Conservation (phyloP, 2,797 vertebrate genomes). For the Natrix natrix region DNA sequence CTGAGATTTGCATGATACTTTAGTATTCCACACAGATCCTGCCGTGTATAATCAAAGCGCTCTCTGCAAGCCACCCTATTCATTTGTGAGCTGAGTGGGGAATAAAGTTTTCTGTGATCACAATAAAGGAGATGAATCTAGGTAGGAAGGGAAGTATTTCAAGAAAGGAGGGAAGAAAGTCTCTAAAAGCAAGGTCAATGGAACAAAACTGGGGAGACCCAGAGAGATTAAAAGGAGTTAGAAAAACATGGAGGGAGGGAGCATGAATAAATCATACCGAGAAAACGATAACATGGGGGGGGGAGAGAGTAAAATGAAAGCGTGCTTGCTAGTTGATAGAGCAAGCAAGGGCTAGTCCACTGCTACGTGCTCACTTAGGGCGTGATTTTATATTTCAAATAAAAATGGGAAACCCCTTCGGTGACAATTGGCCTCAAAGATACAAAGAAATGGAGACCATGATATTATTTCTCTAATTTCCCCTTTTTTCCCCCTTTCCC, state of each 20-base stretch:
- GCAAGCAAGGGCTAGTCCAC: neutral
- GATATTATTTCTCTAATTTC: neutral
- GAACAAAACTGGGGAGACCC: slow-evolving; percentile 1
- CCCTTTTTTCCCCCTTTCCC: neutral
- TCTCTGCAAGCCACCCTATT: slow-evolving; percentile 50
- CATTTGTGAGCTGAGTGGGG: slow-evolving; percentile 49
- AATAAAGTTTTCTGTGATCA: slow-evolving; percentile 54
- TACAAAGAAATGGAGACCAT: neutral
- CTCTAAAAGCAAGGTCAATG: slow-evolving; percentile 35
- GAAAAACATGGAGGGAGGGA: slow-evolving; percentile 20
- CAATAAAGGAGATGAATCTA: slow-evolving; percentile 36
- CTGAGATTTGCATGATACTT: slow-evolving; percentile 55
- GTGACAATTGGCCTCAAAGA: slow-evolving; percentile 43
- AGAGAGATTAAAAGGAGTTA: slow-evolving; percentile 35
- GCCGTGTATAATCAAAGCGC: slow-evolving; percentile 50
- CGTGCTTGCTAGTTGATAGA: neutral
- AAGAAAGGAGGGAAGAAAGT: slow-evolving; percentile 38
- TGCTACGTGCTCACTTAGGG: neutral
- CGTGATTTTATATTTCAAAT: slow-evolving; percentile 24
- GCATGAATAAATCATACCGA: slow-evolving; percentile 8
- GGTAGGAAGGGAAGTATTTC: slow-evolving; percentile 50
- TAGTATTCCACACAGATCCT: slow-evolving; percentile 55
- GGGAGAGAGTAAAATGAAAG: slow-evolving; percentile 24
- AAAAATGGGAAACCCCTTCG: slow-evolving; percentile 32
- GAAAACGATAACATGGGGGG: slow-evolving; percentile 3